These are phyloP conservation scores for Hyperoplus lanceolatus DNA, from an alignment of 2,797 vertebrate genomes.

Conservation along the genomic window DNA sequence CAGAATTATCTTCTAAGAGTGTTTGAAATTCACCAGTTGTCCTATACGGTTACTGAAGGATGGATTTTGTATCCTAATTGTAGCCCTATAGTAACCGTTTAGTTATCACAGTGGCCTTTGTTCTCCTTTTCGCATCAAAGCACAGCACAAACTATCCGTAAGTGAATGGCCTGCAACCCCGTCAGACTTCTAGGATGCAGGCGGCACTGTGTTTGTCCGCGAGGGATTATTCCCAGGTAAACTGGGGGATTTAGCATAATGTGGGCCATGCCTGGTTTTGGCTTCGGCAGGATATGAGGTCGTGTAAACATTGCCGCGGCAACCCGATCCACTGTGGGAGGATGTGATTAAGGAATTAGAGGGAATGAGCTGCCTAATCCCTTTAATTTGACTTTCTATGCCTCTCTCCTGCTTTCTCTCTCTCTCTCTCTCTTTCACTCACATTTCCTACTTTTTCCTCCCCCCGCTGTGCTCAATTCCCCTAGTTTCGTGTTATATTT, in stretches of 20 bases:
- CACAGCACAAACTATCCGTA: constrained; percentile 16
- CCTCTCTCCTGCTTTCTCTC: constrained; percentile 56
- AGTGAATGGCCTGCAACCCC: constrained; percentile 7
- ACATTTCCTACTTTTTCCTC: constrained; percentile 26
- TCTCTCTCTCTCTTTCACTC: constrained; percentile 44
- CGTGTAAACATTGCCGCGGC: constrained; percentile 82
- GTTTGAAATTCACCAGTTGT: background rate
- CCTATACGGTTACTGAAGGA: background rate
- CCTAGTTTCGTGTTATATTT: constrained; percentile 6
- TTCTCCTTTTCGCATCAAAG: constrained; percentile 6
- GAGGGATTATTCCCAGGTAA: constrained; percentile 84
- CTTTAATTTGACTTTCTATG: constrained; percentile 82
- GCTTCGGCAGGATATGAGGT: constrained; percentile 72
- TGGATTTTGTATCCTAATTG: background rate
- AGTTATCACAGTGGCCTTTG: background rate
- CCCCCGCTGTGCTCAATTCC: constrained; percentile 26
- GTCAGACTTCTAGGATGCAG: constrained; percentile 42
- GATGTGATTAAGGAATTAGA: constrained; percentile 86
- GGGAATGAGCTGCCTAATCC: constrained; percentile 85
- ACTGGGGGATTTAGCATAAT: constrained; percentile 82
- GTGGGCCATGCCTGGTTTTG: constrained; percentile 79
- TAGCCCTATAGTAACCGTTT: background rate
- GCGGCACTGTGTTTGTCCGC: constrained; percentile 53
- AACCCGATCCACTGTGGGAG: constrained; percentile 83
- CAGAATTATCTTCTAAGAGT: background rate